Conservation (phyloP, 2,113 vertebrate genomes). For the rabbit (Oryctolagus cuniculus) region mOryCun1.1 NC_091434.1:99177501-99178000, state of each 20-base stretch:
- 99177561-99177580: not conserved
- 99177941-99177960: constrained; percentile 12
- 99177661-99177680: not conserved
- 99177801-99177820: not conserved
- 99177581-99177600: not conserved
- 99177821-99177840: not conserved
- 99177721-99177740: not conserved
- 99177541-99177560: constrained; percentile 22
- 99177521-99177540: not conserved
- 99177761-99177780: not conserved
- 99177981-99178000: not conserved
- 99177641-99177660: not conserved
- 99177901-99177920: not conserved
- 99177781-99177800: not conserved
- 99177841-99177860: not conserved
- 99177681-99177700: not conserved
- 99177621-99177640: not conserved
- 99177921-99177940: not conserved
- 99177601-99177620: not conserved
- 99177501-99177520: not conserved
- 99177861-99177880: not conserved
- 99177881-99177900: not conserved
- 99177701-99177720: not conserved
- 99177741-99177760: not conserved
- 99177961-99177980: not conserved